Conservation (phyloP, 2,113 vertebrate genomes). For the Chrysemys picta region DNA sequence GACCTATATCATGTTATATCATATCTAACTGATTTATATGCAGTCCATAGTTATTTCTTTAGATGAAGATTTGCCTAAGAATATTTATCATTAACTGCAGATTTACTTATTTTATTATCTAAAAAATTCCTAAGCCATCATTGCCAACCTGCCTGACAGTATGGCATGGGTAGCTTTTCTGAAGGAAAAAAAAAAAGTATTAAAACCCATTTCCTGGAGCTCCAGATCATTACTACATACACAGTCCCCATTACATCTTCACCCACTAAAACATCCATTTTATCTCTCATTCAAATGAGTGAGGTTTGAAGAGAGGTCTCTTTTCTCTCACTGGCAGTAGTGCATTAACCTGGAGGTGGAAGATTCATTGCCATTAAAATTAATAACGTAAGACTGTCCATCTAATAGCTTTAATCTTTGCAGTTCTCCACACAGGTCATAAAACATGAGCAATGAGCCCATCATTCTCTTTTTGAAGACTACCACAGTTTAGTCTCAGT, state of each 20-base stretch:
- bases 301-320: neutral
- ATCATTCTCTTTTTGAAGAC: neutral
- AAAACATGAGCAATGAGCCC: neutral
- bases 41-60: neutral
- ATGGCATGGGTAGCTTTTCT: neutral
- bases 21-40: neutral
- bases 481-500: neutral
- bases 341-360: neutral
- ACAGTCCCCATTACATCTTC: neutral
- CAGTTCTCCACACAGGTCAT: neutral
- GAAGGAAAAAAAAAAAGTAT: neutral
- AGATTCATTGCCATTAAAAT: neutral
- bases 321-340: neutral
- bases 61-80: constrained; percentile 10
- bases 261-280: neutral
- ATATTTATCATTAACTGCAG: constrained; percentile 8
- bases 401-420: neutral
- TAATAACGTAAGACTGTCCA: neutral
- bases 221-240: neutral
- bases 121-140: constrained; percentile 30
- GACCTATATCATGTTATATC: neutral
- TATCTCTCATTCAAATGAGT: neutral
- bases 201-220: neutral
- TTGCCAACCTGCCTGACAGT: neutral
- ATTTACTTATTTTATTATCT: too few relatives aligned